phyloP scores from a whole-genome alignment of 1,140 invertebrate genomes.

The Leptinotarsa undecemlineata region DNA sequence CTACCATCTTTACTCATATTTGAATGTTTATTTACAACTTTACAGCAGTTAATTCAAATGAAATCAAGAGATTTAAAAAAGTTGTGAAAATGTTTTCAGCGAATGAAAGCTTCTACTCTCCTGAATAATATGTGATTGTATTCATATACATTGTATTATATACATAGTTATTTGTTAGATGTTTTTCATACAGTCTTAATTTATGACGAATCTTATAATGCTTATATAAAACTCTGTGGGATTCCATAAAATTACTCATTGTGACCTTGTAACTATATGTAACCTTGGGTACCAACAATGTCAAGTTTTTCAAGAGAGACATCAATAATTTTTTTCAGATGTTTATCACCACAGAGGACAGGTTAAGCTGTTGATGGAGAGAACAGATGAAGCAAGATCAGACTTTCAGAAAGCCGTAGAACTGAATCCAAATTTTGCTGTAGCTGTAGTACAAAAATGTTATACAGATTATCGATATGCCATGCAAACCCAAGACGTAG shows the following conservation, averaged over 20 bases:
- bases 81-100: too few species aligned
- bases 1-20: too few species aligned
- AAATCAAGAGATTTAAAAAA: too few species aligned
- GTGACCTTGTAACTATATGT: neutral
- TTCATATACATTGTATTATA: too few species aligned
- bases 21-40: too few species aligned
- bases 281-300: neutral
- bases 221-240: too few species aligned
- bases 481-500: conserved; percentile 59
- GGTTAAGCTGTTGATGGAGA: conserved; percentile 81
- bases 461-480: conserved; percentile 81
- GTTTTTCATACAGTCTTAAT: too few species aligned
- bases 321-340: conserved; percentile 40
- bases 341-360: conserved; percentile 66
- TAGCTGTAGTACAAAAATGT: conserved; percentile 85
- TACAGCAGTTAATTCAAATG: too few species aligned
- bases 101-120: too few species aligned
- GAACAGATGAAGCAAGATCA: conserved; percentile 73
- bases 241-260: neutral
- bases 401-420: conserved; percentile 85
- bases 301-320: neutral
- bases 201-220: too few species aligned
- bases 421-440: conserved; percentile 79
- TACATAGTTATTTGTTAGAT: too few species aligned
- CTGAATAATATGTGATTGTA: too few species aligned